Evolutionary conservation across 2,797 vertebrate genomes (phyloP), one percentile per base, ranked within the genome.

Genomic region (Notolabrus celidotus): DNA sequence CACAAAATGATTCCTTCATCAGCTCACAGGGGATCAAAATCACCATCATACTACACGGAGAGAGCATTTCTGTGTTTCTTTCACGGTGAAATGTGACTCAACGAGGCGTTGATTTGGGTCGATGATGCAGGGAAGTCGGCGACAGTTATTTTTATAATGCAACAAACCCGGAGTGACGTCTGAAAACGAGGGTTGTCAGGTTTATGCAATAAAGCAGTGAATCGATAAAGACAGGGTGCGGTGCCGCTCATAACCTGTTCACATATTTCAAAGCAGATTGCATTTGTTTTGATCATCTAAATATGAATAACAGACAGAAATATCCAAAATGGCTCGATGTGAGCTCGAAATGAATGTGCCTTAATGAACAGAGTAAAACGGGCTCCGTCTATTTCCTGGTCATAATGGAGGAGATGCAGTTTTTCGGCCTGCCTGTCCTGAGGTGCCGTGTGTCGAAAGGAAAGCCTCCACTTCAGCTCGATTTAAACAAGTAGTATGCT

Each of bases 211-310:
- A 49, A 70, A 47, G 10, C 14, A n/a, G 9, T 3, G 10, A 74
- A 83, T 89, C 80, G 39, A 75, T 84, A 49, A 25, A 17, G 46
- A 53, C 71, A 49, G 80, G 86, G 82, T 56, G 87, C 78, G 81
- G 86, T 79, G 57, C 29, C 0, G 14, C 34, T 0, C 34, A 2
- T 8, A 57, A 7, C 16, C 0, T 0, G 12, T 36, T 11, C 29
- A 31, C 31, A 29, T 31, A 7, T 7, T 3, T 10, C 2, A 6
- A 23, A 14, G 2, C 23, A 5, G 1, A n/a, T 1, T 2, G 33
- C 8, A 0, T 15, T 12, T 7, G 23, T 0, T 4, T 36, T 8
- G 0, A 0, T 49, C 3, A 20, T n/a, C 3, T 3, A 3, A 5
- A 16, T 1, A 17, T 39, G 3, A 39, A 39, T 39, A 3, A 15